These are phyloP conservation scores for Gallinago undulata DNA, from an alignment of 2,113 vertebrate species.

Conservation along the genomic window DNA sequence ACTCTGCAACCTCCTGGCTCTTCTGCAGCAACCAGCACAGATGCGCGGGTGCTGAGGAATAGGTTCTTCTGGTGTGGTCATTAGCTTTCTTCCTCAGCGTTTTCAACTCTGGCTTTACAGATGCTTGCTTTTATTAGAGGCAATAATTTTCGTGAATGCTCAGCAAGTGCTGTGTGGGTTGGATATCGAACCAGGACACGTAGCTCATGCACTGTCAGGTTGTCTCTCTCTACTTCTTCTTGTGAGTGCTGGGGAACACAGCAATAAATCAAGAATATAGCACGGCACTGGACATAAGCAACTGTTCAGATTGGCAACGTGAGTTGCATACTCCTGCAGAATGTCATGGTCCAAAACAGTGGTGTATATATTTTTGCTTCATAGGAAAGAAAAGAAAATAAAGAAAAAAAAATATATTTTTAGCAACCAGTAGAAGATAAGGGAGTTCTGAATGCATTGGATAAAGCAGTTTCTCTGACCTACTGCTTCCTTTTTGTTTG, in stretches of 20 bases:
- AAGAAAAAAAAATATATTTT: not conserved
- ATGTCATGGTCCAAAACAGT: not conserved
- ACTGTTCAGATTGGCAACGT: not conserved
- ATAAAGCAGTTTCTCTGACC: not conserved
- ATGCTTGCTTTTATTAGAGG: not conserved
- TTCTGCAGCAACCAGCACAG: not conserved
- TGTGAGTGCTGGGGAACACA: not conserved
- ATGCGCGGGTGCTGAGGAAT: fast-evolving
- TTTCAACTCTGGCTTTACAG: not conserved
- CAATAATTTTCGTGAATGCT: not conserved
- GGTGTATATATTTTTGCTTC: not conserved
- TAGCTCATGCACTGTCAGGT: not conserved
- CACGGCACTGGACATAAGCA: not conserved
- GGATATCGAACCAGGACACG: fast-evolving
- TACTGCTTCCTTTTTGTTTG: not conserved
- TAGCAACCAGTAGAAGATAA: not conserved
- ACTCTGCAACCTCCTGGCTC: fast-evolving
- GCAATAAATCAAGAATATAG: not conserved
- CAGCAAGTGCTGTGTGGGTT: fast-evolving
- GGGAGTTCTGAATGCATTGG: not conserved
- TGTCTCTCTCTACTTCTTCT: not conserved
- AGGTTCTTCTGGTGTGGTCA: not conserved
- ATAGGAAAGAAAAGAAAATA: not conserved
- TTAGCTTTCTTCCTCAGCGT: not conserved
- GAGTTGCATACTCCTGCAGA: not conserved